A percentile compares a stretch with the other conserved stretches of the same genome.
Conservation (phyloP, 2,797 vertebrate species). For the Poecilia picta region DNA sequence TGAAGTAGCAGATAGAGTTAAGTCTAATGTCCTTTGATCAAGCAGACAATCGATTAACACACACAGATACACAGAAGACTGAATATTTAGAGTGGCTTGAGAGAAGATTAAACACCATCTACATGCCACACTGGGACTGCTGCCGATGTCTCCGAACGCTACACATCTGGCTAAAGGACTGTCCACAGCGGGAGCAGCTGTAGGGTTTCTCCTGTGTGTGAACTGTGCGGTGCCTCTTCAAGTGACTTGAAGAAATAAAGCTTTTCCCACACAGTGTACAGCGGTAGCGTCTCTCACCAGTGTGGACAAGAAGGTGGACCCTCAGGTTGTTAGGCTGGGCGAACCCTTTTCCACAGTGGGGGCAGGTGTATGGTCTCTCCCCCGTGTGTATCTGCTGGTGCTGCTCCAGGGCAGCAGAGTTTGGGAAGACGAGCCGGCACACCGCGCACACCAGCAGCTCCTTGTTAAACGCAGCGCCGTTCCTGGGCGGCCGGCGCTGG, state of each 20-base stretch:
- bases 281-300: slow-evolving; percentile 72
- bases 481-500: slow-evolving; percentile 49
- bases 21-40: not conserved
- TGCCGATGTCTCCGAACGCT: slow-evolving; percentile 76
- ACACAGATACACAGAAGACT: not conserved
- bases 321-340: slow-evolving; percentile 76
- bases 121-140: slow-evolving; percentile 77
- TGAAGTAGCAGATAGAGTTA: not conserved
- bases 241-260: slow-evolving; percentile 77
- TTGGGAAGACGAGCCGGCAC: slow-evolving; percentile 69
- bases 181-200: slow-evolving; percentile 76
- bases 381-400: slow-evolving; percentile 75
- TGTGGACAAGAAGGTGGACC: slow-evolving; percentile 79
- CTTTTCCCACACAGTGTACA: slow-evolving; percentile 77
- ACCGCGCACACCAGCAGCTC: slow-evolving; percentile 57
- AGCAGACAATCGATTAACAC: slow-evolving; percentile 1
- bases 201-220: slow-evolving; percentile 81
- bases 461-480: slow-evolving; percentile 15
- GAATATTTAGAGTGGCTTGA: not conserved
- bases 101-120: slow-evolving; percentile 15
- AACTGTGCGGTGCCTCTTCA: slow-evolving; percentile 77
- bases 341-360: slow-evolving; percentile 79
- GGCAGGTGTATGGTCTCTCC: slow-evolving; percentile 76
- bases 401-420: slow-evolving; percentile 58
- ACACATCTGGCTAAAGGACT: slow-evolving; percentile 79